A percentile compares a stretch with the other conserved stretches of the same genome.
Conservation (phyloP, 2,113 vertebrate species). For the Calypte anna region DNA sequence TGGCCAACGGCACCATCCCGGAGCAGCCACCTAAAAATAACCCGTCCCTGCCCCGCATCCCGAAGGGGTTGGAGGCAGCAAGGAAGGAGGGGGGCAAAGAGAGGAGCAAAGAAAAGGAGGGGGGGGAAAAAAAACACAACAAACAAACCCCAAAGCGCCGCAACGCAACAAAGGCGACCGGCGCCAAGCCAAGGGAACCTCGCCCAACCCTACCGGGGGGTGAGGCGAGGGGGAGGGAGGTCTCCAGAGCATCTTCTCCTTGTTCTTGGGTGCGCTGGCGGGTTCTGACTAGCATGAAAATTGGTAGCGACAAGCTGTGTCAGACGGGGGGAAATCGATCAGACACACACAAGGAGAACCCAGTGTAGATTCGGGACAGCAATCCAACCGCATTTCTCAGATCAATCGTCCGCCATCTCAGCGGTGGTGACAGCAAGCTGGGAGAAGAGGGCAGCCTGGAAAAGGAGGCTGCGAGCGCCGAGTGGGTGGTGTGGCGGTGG, state of each 20-base stretch:
- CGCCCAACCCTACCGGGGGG: neutral
- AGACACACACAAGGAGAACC: conserved; percentile 96
- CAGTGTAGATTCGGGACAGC: conserved; percentile 95
- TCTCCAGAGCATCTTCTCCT: conserved; percentile 62
- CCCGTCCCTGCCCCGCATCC: neutral
- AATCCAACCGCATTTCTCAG: conserved; percentile 98
- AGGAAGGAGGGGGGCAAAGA: neutral
- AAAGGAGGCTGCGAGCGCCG: conserved; percentile 50
- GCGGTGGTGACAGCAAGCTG: conserved; percentile 89
- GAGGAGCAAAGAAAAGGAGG: neutral
- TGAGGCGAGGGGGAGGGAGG: conserved; percentile 28
- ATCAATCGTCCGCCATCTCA: conserved; percentile 90
- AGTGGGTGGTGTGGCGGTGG: conserved; percentile 15
- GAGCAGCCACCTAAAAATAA: conserved; percentile 33
- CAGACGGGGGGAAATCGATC: conserved; percentile 95
- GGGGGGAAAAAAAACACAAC: neutral
- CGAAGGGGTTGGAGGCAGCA: fast-evolving
- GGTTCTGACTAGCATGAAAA: conserved; percentile 90
- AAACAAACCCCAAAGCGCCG: neutral
- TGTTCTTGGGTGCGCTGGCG: conserved; percentile 82
- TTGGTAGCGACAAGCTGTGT: conserved; percentile 97
- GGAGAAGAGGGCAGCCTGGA: conserved; percentile 74
- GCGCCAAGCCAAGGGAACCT: conserved; percentile 37
- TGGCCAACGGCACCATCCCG: neutral
- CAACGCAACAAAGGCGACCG: neutral